Evolutionary conservation across 1,140 invertebrate species (phyloP), one percentile per base, ranked within the genome.

Genomic region (Brachionus manjavacas): DNA sequence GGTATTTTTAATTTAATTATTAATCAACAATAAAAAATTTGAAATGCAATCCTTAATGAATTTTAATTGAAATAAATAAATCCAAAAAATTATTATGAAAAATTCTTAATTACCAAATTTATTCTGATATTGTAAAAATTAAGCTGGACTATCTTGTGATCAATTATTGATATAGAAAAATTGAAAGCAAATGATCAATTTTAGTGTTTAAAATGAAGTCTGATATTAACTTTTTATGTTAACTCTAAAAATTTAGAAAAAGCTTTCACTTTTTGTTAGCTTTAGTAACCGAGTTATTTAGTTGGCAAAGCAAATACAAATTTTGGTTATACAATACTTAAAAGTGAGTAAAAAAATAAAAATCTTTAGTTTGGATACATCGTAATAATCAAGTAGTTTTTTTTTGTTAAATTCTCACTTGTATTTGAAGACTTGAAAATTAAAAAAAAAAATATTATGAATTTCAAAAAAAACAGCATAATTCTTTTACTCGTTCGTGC

Each of bases 391-490:
- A 60, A 60, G 52, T 60, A 60, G 16, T 60, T 46, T 46, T 60
- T 9, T 8, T 16, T 14, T 35, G 4, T 35, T 35, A 60, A 20
- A 60, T 60, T 60, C 16, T 60, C 52, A 31, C 12, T 68, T 31
- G 31, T 39, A 66, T 66, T 66, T 66, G 16, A 25, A 14, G 31
- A 31, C 31, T 68, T 68, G 60, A 25, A n/a, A 66, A 16, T 31
- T 68, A 4, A 28, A 68, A 72, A 70, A 39, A 28, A 43, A 39
- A 72, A 72, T 31, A 68, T 31, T 31, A 68, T 31, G 23, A 68
- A 41, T 39, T 39, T 39, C 7, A 72, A 41, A 72, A 72, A 35
- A 41, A 72, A 72, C 68, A 72, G 35, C 68, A 72, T 72, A 72
- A 72, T 72, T 72, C 39, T 39, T n/a, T 46, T 8, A 39, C 14